Evolutionary conservation across 1,140 invertebrate genomes (phyloP), one percentile per base, ranked within the genome.

Genomic region (Papilio polyxenes): DNA sequence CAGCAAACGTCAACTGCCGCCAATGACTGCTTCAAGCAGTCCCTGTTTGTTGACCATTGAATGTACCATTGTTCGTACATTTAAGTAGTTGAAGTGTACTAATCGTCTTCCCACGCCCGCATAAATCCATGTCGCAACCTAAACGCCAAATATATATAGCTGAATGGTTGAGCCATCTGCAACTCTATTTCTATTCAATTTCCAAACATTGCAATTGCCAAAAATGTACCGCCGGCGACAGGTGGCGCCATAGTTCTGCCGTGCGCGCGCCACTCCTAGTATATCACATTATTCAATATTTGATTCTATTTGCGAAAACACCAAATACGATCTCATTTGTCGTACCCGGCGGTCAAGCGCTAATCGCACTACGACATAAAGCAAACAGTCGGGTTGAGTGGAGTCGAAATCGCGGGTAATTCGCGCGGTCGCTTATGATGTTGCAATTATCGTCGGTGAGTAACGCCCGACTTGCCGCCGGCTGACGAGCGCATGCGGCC

Each of bases 401-500:
- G 23, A 72, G 31, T 72, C 65, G 65, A 72, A 75, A 23, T 75
- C 74, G 48, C 74, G 48, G 40, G 15, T 75, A 75, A 75, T 75
- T 75, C 74, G 40, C 74, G 20, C 74, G 74, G 74, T 37, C 8
- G 44, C 17, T 75, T 75, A 23, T 75, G 72, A 44, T 40, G 74
- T 75, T 49, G 74, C 74, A 75, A 75, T 75, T 75, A 75, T 44
- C 40, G 40, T 75, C 74, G 74, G 48, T 75, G 74, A 75, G 74
- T 75, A 75, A 75, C 48, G 74, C 17, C 20, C 48, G 40, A 72
- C 23, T 23, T 75, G 74, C 40, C 40, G 20, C 3, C 62, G 20
- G 11, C 65, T 72, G 65, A 72, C 65, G 65, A 72, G 65, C 65
- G 31, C 65, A 65, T 20, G 62, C 62, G 62, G 65, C 31, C 11